Evolutionary conservation across 2,797 vertebrate genomes (phyloP), one percentile per base, ranked within the genome.

Genomic region (Notolabrus celidotus): DNA sequence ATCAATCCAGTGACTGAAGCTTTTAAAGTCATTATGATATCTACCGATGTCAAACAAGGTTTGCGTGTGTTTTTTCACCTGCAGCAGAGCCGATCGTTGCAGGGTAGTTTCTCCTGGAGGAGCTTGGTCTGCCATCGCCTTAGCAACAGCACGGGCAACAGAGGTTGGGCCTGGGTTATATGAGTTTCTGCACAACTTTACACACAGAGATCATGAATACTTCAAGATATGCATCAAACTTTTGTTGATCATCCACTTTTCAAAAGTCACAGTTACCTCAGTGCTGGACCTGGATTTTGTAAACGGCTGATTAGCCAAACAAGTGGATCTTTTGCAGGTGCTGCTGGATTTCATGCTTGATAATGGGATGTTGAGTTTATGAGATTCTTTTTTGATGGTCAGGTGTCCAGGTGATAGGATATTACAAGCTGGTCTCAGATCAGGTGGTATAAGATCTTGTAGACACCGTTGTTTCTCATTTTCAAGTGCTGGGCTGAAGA

Each of bases 71-170:
- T 36, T 12, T 14, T 58, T 82, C 42, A 95, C 95, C 94, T 95
- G 93, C 49, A 95, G 68, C 51, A 88, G 67, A 25, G 87, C 66
- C 0, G 89, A 93, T 65, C 89, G 91, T 64, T 91, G 88, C 49
- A 92, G 80, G 41, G 91, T 56, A 7, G 71, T 83, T 59, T 93
- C 83, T 45, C 87, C 86, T 19, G 80, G 70, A 53, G 82, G 84
- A 19, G 86, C 80, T 10, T 79, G 82, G 16, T 92, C 91, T 61
- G 93, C 88, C 94, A 96, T 89, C 5, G 94, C 94, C 53, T 86
- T 92, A 20, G 94, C 94, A 74, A 95, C 87, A 16, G 59, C 54
- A 41, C 85, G 88, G 16, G 91, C 87, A 20, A 74, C 67, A 8
- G 74, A 85, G n/a, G 77, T 89, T 5, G 83, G 63, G 33, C 63